Conservation (phyloP, 2,888 invertebrate genomes). For the Deilephila elpenor region DNA sequence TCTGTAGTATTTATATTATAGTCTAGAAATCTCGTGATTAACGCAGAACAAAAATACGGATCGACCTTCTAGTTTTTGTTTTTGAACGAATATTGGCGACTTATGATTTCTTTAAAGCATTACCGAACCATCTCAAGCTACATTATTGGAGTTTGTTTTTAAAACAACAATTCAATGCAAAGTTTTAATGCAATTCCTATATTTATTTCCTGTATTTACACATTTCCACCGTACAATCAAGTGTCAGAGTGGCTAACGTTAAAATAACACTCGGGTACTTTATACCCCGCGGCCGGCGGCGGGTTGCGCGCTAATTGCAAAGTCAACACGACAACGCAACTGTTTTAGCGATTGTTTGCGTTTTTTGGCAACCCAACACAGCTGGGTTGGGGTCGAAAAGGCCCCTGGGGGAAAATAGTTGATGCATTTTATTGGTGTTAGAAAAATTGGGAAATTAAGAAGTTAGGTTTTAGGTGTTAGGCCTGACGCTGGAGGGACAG, state of each 20-base stretch:
- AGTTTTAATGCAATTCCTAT: no score
- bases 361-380: slow-evolving; percentile 55
- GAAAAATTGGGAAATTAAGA: neutral
- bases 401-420: slow-evolving; percentile 10
- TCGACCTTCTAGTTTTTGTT: no score
- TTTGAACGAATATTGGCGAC: no score
- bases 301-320: slow-evolving; percentile 59
- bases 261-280: slow-evolving; percentile 35
- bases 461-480: neutral
- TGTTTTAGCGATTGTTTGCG: slow-evolving; percentile 62
- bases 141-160: no score
- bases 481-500: no score
- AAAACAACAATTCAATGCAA: no score
- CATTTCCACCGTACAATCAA: neutral
- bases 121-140: no score
- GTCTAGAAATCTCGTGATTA: no score
- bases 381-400: slow-evolving; percentile 30
- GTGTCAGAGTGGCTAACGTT: neutral
- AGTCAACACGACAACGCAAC: slow-evolving; percentile 58
- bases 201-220: no score
- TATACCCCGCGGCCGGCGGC: slow-evolving; percentile 34
- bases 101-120: no score
- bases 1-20: no score
- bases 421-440: slow-evolving; percentile 8
- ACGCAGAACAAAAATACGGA: no score